A percentile compares a stretch with the other conserved stretches of the same genome.
Conservation (phyloP, 1,140 invertebrate species). For the Rhizoglyphus robini region DNA sequence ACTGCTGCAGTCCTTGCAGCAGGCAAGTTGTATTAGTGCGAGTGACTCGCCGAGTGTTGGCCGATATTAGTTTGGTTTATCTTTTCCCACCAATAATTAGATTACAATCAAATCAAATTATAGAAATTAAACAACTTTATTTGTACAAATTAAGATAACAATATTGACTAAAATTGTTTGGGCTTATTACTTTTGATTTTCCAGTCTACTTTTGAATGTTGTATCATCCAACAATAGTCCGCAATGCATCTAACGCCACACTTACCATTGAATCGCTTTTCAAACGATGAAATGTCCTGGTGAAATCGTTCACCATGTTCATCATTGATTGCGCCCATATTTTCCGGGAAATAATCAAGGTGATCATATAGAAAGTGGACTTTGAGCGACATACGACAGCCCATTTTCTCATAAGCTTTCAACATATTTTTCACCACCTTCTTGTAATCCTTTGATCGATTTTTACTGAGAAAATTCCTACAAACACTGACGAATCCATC, state of each 20-base stretch:
- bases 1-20: no score
- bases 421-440: background rate
- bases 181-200: background rate
- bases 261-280: background rate
- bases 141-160: no score
- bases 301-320: background rate
- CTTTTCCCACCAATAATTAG: no score
- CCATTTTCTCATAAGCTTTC: background rate
- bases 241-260: background rate
- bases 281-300: background rate
- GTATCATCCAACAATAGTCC: background rate
- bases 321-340: background rate
- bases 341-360: background rate
- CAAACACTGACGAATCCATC: background rate
- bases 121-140: no score
- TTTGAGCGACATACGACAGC: background rate
- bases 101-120: no score
- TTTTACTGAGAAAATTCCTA: background rate
- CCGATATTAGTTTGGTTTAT: no score
- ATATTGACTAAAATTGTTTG: no score
- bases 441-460: background rate
- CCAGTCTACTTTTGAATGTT: background rate
- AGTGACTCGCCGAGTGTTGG: no score
- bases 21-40: no score
- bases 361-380: background rate